A percentile compares a stretch with the other conserved stretches of the same genome.
These are phyloP conservation scores for Chelon auratus DNA, from an alignment of 2,797 vertebrate species.

Conservation along the genomic window DNA sequence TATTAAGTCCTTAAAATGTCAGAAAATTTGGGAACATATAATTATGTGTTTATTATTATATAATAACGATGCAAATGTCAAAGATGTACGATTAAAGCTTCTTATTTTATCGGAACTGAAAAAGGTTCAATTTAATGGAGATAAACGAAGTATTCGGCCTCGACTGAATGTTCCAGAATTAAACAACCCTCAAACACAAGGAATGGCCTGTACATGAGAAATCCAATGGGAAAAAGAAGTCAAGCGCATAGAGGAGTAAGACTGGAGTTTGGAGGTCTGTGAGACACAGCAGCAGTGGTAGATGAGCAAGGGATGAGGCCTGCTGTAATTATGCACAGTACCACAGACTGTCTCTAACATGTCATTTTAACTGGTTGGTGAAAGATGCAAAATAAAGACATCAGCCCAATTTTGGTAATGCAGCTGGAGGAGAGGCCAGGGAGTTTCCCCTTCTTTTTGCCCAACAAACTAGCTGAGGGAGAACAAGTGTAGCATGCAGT, in stretches of 20 bases:
- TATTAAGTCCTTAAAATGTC: no score
- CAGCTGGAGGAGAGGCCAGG: conserved; percentile 43
- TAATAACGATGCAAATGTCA: no score
- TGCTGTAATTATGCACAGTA: conserved; percentile 66
- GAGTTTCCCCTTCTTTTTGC: conserved; percentile 66
- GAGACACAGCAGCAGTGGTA: conserved; percentile 40
- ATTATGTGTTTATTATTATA: no score
- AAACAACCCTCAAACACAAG: background rate
- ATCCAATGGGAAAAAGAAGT: conserved; percentile 19
- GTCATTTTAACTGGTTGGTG: conserved; percentile 76
- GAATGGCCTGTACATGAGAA: conserved; percentile 1
- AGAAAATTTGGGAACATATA: no score
- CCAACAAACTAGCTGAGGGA: conserved; percentile 56
- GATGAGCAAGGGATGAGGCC: conserved; percentile 64
- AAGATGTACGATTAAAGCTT: no score
- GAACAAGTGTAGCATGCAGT: conserved; percentile 70
- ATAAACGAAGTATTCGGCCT: background rate
- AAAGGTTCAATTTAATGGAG: background rate
- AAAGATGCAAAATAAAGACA: conserved; percentile 74
- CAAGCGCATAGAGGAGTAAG: conserved; percentile 16
- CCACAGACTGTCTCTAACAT: conserved; percentile 70
- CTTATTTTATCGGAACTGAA: no score
- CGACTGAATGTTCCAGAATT: background rate
- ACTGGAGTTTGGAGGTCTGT: conserved; percentile 26
- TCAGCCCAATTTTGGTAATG: conserved; percentile 51